phyloP scores from a whole-genome alignment of 53 echinoderm and acorn worm species.

The Holothuria leucospilota region DNA sequence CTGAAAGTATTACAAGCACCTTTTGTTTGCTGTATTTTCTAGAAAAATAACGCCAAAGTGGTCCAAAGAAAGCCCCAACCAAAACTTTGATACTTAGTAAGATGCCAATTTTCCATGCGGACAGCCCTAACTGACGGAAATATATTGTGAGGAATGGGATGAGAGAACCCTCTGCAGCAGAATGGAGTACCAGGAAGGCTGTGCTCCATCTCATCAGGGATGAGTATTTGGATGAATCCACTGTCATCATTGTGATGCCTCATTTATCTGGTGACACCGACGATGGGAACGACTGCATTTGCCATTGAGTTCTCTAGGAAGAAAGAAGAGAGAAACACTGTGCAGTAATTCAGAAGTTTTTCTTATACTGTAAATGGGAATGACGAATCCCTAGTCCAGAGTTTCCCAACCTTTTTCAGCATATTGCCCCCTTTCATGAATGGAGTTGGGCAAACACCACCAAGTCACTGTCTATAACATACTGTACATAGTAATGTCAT shows the following conservation, averaged over 20 bases:
- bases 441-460: too few species aligned
- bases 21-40: slow-evolving; percentile 65
- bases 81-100: slow-evolving; percentile 73
- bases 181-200: slow-evolving; percentile 74
- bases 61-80: slow-evolving; percentile 57
- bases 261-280: too few species aligned
- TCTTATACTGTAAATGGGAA: too few species aligned
- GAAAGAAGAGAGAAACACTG: too few species aligned
- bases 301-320: too few species aligned
- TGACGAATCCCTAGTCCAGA: too few species aligned
- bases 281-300: too few species aligned
- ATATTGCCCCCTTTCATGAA: too few species aligned
- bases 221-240: slow-evolving; percentile 69
- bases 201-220: slow-evolving; percentile 68
- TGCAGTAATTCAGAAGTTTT: too few species aligned
- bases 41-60: slow-evolving; percentile 74
- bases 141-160: slow-evolving; percentile 84
- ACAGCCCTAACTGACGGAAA: slow-evolving; percentile 83
- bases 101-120: slow-evolving; percentile 80
- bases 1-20: slow-evolving; percentile 69
- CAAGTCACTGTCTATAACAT: too few species aligned
- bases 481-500: too few species aligned
- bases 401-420: too few species aligned
- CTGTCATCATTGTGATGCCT: slow-evolving; percentile 66
- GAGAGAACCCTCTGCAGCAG: slow-evolving; percentile 84